Percentiles rank a stretch among this genome's conserved stretches.
Conservation (phyloP, 2,113 vertebrate species). For the Dicerorhinus sumatrensis region DNA sequence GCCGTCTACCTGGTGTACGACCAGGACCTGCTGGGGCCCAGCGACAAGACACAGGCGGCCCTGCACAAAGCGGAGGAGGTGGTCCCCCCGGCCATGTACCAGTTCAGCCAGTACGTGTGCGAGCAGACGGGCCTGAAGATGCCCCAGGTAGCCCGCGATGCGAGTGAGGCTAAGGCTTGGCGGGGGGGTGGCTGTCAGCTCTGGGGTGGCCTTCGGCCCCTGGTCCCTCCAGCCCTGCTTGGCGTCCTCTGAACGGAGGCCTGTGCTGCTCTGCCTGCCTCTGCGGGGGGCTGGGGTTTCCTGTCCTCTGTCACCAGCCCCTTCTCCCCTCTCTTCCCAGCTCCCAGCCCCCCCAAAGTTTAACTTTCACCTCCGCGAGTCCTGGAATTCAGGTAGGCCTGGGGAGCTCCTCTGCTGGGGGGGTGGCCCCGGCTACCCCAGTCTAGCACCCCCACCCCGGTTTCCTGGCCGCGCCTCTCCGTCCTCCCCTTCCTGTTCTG, state of each 20-base stretch:
- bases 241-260: constrained; percentile 84
- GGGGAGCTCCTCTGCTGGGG: background rate
- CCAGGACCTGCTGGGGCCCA: constrained; percentile 91
- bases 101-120: constrained; percentile 94
- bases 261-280: constrained; percentile 64
- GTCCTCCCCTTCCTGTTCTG: background rate
- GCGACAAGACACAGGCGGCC: constrained; percentile 89
- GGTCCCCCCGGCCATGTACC: constrained; percentile 91
- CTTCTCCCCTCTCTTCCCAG: constrained; percentile 82
- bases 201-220: background rate
- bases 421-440: too few relatives aligned
- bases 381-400: constrained; percentile 94
- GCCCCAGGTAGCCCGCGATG: constrained; percentile 59
- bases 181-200: background rate
- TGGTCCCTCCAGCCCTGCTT: background rate
- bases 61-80: constrained; percentile 90
- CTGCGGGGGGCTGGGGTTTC: constrained; percentile 71
- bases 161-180: background rate
- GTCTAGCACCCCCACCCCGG: background rate
- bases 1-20: constrained; percentile 92
- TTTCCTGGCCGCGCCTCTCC: background rate
- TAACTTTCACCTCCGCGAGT: constrained; percentile 89
- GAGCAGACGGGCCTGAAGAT: constrained; percentile 85
- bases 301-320: background rate
- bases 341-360: constrained; percentile 92